A percentile compares a stretch with the other conserved stretches of the same genome.
These are phyloP conservation scores for Drosophila neonasuta DNA, from an alignment of 2,888 invertebrate genomes.

Conservation along the genomic window DNA sequence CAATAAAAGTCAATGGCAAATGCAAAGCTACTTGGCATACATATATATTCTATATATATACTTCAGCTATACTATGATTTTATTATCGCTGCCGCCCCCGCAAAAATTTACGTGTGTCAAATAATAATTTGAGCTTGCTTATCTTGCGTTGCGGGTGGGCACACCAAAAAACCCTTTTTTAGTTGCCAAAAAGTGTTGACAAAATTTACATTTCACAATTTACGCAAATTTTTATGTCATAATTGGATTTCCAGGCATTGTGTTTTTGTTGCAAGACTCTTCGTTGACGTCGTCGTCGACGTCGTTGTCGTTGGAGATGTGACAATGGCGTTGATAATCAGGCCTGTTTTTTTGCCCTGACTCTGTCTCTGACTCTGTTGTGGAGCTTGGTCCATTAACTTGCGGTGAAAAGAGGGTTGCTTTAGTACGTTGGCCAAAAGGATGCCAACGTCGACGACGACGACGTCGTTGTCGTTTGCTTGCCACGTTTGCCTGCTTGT, in stretches of 20 bases:
- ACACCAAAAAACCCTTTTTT: constrained; percentile 44
- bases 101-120: constrained; percentile 72
- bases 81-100: constrained; percentile 51
- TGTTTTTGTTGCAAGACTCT: constrained; percentile 29
- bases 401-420: constrained; percentile 19
- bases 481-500: constrained; percentile 55
- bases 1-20: constrained; percentile 71
- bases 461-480: constrained; percentile 24
- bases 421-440: constrained; percentile 28
- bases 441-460: constrained; percentile 10
- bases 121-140: constrained; percentile 69
- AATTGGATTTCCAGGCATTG: constrained; percentile 68
- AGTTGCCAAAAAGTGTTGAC: constrained; percentile 50
- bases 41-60: constrained; percentile 2
- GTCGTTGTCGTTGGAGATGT: constrained; percentile 50
- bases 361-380: not conserved
- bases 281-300: no score
- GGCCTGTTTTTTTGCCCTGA: constrained; percentile 23
- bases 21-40: constrained; percentile 26
- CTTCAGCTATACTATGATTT: constrained; percentile 32
- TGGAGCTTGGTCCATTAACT: constrained; percentile 41
- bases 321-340: constrained; percentile 70
- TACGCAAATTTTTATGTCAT: constrained; percentile 75
- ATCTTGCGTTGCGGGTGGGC: constrained; percentile 31
- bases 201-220: constrained; percentile 75